phyloP scores from a whole-genome alignment of 2,888 invertebrate species.

The Hemicrepidius hirtus region DNA sequence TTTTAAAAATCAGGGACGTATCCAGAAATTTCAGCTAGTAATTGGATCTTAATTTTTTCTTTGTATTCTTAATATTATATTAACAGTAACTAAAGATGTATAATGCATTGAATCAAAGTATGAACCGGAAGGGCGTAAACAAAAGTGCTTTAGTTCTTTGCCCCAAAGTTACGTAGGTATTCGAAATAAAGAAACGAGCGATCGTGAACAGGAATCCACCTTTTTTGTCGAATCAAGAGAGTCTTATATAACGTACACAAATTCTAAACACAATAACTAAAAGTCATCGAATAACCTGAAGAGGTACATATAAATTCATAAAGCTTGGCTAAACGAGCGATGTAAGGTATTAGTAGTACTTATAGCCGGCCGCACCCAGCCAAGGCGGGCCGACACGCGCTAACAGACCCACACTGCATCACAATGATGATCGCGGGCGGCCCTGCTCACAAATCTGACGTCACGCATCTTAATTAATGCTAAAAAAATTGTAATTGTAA shows the following conservation, averaged over 20 bases:
- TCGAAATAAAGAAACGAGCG: slow-evolving; percentile 6
- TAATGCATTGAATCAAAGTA: too few species aligned
- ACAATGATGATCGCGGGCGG: slow-evolving; percentile 67
- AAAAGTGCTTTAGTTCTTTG: slow-evolving; percentile 3
- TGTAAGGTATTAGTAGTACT: slow-evolving; percentile 65
- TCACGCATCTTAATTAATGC: slow-evolving; percentile 63
- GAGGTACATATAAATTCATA: slow-evolving; percentile 52
- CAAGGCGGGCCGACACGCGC: slow-evolving; percentile 69
- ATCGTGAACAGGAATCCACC: slow-evolving; percentile 14
- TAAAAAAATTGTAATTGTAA: slow-evolving; percentile 24
- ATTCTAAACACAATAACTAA: slow-evolving; percentile 42
- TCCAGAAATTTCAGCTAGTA: too few species aligned
- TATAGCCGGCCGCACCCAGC: slow-evolving; percentile 65
- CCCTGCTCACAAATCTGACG: slow-evolving; percentile 60
- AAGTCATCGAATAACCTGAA: slow-evolving; percentile 52
- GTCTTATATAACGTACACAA: slow-evolving; percentile 34
- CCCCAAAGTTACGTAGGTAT: slow-evolving; percentile 15
- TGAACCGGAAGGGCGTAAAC: slow-evolving; percentile 21
- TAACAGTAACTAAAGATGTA: too few species aligned
- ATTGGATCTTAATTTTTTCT: too few species aligned
- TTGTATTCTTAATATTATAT: neutral
- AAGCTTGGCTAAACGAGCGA: slow-evolving; percentile 56
- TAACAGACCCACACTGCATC: slow-evolving; percentile 66
- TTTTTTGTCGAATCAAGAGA: slow-evolving; percentile 19
- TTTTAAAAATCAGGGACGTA: too few species aligned